Conservation (phyloP, 2,113 vertebrate genomes). For the Sebastes fasciatus region DNA sequence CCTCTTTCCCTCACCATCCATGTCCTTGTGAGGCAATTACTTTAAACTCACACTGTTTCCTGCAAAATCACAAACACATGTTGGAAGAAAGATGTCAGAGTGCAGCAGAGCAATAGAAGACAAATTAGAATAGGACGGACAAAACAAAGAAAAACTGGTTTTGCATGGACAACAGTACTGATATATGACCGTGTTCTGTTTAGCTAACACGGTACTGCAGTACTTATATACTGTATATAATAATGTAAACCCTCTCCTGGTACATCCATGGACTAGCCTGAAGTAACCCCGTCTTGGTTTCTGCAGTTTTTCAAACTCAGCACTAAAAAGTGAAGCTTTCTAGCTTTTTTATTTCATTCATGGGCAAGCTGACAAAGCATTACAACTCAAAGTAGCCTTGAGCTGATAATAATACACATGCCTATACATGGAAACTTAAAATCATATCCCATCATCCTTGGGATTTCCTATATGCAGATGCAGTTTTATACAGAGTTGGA, state of each 20-base stretch:
- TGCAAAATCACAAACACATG: neutral
- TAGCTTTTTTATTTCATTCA: conserved; percentile 24
- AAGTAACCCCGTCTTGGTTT: conserved; percentile 11
- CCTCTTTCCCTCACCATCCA: neutral
- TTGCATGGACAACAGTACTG: neutral
- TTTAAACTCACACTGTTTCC: neutral
- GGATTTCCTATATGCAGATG: neutral
- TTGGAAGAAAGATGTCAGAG: neutral
- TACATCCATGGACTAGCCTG: neutral
- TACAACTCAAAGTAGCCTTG: conserved; percentile 30
- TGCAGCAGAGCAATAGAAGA: neutral
- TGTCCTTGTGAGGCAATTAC: neutral
- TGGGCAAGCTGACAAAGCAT: conserved; percentile 43
- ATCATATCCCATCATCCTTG: neutral
- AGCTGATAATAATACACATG: conserved; percentile 31
- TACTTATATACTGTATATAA: neutral
- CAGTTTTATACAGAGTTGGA: neutral
- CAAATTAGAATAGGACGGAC: neutral
- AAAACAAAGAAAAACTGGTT: neutral
- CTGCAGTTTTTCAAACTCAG: conserved; percentile 39
- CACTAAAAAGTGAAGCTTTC: conserved; percentile 36
- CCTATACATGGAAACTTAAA: conserved; percentile 9
- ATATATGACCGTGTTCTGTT: neutral
- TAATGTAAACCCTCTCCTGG: neutral
- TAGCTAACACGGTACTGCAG: neutral